Base-by-base conservation (phyloP, 64 coral and sea anemone genomes). In the Acropora yongei region DNA sequence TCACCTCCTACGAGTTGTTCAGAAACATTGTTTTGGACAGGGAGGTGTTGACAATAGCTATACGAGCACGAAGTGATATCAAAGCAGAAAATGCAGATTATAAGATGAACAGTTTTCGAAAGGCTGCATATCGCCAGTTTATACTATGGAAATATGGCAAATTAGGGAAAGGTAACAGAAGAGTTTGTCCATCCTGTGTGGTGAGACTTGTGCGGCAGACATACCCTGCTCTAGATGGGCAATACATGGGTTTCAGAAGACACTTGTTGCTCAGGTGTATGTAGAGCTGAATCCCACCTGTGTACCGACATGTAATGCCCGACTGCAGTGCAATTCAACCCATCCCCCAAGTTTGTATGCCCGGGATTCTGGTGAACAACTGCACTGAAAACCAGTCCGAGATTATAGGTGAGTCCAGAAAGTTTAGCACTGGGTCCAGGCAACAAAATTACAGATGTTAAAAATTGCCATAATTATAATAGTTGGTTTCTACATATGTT, bases 111-210 rank as follows among this genome's bases (percentile, higher is more conserved):
- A 74, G 67, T 51, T 88, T 53, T 76, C 17, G 86, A 20, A 89
- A 89, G 74, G 20, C 87, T 79, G 30, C 53, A 43, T 88, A 88
- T 61, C 86, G 86, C 44, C 86, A 88, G 20, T 88, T 61, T 60
- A 88, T 65, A 46, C 55, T 89, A 45, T 89, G 41, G 75, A 77
- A 77, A 77, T 77, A 77, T 77, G 75, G 75, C 41, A 77, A 77
- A 47, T 77, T 77, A 47, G 87, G 75, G 61, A 61, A 65, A 89
- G 88, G 88, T 7, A 89, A 89, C 47, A 43, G 58, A 79, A 44
- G 55, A 79, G 88, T 89, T n/a, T 89, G 88, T 48, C 88, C 75
- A 67, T 63, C 88, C 19, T 79, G 76, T 88, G 86, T 88, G 74
- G 75, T 89, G 55, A 13, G 87, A 79, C 66, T 90, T 78, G 88